Evolutionary conservation across 2,113 vertebrate genomes (phyloP).

Genomic region (Spermophilus dauricus): DNA sequence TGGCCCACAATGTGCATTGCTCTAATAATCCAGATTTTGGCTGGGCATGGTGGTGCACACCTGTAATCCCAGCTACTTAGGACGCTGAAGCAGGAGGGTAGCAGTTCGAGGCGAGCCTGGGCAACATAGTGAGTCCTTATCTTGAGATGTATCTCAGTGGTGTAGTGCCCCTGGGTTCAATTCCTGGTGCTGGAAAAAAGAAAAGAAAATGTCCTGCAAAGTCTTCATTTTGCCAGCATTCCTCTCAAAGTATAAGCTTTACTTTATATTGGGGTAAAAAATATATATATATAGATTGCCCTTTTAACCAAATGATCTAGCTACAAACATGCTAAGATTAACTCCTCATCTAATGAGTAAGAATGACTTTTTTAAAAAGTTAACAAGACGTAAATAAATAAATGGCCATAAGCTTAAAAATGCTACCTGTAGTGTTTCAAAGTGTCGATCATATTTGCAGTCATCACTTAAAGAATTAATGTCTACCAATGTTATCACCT

Average conservation of each 20-base stretch:
- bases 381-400: conserved; percentile 71
- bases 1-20: not conserved
- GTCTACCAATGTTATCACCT: conserved; percentile 87
- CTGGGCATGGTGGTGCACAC: too few species aligned
- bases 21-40: not conserved
- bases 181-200: too few species aligned
- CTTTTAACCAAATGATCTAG: conserved; percentile 62
- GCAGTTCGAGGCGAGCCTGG: too few species aligned
- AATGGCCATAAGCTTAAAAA: conserved; percentile 76
- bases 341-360: conserved; percentile 66
- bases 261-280: not conserved
- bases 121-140: too few species aligned
- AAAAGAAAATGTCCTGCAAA: not conserved
- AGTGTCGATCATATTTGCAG: conserved; percentile 77
- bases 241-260: conserved; percentile 65
- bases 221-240: conserved; percentile 62
- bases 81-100: too few species aligned
- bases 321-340: conserved; percentile 58
- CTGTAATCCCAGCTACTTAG: too few species aligned
- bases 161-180: too few species aligned
- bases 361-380: conserved; percentile 36
- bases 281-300: conserved; percentile 53
- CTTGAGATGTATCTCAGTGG: too few species aligned
- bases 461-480: conserved; percentile 84
- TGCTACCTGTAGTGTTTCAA: conserved; percentile 63